Conservation (phyloP, 2,888 invertebrate species). For the Scelioninae gen. 2 region DNA sequence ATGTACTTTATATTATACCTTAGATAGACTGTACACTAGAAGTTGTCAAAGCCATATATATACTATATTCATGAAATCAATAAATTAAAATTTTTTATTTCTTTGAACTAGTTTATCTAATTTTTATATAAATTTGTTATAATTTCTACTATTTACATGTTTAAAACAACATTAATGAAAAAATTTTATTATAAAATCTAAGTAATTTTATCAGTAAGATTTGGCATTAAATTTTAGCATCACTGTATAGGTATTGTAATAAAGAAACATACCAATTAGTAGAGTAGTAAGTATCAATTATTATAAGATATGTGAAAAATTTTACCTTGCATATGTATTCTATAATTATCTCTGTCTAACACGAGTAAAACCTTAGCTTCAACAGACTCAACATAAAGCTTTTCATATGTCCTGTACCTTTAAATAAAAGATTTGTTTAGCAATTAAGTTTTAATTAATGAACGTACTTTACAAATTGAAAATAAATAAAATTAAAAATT, state of each 20-base stretch:
- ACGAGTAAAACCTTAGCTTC: conserved; percentile 85
- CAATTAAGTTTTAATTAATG: neutral
- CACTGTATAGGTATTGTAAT: no score
- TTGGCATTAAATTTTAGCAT: no score
- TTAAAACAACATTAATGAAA: no score
- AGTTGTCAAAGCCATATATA: conserved; percentile 20
- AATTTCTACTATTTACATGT: neutral
- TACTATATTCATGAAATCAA: conserved; percentile 33
- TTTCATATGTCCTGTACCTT: conserved; percentile 91
- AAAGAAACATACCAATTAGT: neutral
- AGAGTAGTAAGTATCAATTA: neutral
- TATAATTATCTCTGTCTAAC: conserved; percentile 88
- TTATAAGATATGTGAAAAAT: conserved; percentile 7
- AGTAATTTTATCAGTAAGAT: no score
- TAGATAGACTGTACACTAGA: conserved; percentile 9
- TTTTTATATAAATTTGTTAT: neutral
- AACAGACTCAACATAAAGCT: conserved; percentile 91
- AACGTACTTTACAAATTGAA: neutral
- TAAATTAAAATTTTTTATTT: conserved; percentile 31
- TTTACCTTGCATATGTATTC: conserved; percentile 83
- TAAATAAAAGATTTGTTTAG: conserved; percentile 26
- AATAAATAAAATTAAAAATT: neutral
- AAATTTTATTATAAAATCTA: no score
- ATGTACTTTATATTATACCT: conserved; percentile 10
- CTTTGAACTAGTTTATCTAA: neutral